Conservation (phyloP, 1,140 invertebrate species). For the Druon quercuslanigerum region DNA sequence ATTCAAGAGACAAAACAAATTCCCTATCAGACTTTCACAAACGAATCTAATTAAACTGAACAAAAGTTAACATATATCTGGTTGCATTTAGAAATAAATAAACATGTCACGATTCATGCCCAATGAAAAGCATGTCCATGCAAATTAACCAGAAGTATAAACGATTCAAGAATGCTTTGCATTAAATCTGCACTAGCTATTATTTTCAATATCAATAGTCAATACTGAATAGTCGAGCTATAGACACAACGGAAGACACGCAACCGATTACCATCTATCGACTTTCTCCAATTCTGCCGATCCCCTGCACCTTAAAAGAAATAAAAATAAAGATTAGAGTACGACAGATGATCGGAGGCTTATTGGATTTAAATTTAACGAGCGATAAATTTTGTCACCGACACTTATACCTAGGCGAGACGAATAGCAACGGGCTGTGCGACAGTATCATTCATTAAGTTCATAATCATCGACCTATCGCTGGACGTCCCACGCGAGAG, state of each 20-base stretch:
- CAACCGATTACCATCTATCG: conserved; percentile 27
- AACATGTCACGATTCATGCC: conserved; percentile 23
- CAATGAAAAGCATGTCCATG: conserved; percentile 13
- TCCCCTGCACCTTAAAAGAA: not conserved
- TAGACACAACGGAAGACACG: conserved; percentile 24
- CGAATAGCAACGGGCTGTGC: conserved; percentile 48
- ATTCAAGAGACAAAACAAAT: not conserved
- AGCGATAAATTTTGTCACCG: conserved; percentile 31
- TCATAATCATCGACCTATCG: conserved; percentile 58
- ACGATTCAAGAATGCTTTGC: conserved; percentile 24
- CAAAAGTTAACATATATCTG: conserved; percentile 14
- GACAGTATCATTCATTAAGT: conserved; percentile 58
- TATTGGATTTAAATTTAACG: conserved; percentile 30
- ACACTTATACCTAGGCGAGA: conserved; percentile 14
- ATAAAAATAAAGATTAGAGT: not conserved
- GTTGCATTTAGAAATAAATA: conserved; percentile 18
- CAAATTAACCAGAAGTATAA: conserved; percentile 9
- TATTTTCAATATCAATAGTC: conserved; percentile 13
- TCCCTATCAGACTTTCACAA: conserved; percentile 1
- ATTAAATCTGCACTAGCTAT: conserved; percentile 15
- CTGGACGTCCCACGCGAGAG: conserved; percentile 60
- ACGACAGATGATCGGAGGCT: conserved; percentile 25
- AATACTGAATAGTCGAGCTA: too few species aligned
- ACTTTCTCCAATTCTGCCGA: conserved; percentile 21
- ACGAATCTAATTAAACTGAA: conserved; percentile 17